Base-by-base conservation (phyloP, 1,140 invertebrate genomes). In the Trichomalopsis sarcophagae region DNA sequence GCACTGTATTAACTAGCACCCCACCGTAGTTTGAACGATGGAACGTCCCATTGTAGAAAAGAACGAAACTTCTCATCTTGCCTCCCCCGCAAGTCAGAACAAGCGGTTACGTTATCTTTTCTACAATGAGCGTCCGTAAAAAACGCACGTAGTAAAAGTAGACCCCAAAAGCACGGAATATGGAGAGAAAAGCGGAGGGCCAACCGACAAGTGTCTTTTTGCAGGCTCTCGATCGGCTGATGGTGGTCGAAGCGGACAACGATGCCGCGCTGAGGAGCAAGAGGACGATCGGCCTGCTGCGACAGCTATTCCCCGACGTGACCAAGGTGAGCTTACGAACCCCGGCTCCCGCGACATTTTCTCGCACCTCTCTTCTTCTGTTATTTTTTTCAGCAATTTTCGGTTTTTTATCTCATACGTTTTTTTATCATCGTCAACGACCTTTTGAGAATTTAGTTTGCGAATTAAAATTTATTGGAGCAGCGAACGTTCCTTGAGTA, bases 251-350 rank as follows among this genome's bases (percentile, higher is more conserved):
- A 88, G 88, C 88, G 75, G 93, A 94, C 88, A 92, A 91, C 89
- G 90, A 94, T 88, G 88, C 94, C 81, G 94, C 95, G 89, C 94
- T 96, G 86, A 94, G 96, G 89, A 95, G 95, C 91, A 96, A 96
- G 92, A 93, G 96, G 89, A 96, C 96, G 73, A 96, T 97, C 88
- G 96, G 96, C 88, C 94, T 96, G 89, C 94, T 96, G 71, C 93
- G 96, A 78, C 94, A 96, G 91, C 93, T 96, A 30, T 96, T 97
- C 90, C 96, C 96, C n/a, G 94, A 94, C 47, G 93, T 96, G 84
- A 95, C 96, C 84, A 95, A 96, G 96, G 96, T 97, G 95, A 93
- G 91, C 87, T 62, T 62, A 62, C 21, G 47, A 14, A 30, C 27
- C 17, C 27, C 10, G 55, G 76, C 66, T 62, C 77, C 77, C 10